These are phyloP conservation scores for Salticus scenicus DNA, from an alignment of 2,888 invertebrate genomes.

Conservation along the genomic window DNA sequence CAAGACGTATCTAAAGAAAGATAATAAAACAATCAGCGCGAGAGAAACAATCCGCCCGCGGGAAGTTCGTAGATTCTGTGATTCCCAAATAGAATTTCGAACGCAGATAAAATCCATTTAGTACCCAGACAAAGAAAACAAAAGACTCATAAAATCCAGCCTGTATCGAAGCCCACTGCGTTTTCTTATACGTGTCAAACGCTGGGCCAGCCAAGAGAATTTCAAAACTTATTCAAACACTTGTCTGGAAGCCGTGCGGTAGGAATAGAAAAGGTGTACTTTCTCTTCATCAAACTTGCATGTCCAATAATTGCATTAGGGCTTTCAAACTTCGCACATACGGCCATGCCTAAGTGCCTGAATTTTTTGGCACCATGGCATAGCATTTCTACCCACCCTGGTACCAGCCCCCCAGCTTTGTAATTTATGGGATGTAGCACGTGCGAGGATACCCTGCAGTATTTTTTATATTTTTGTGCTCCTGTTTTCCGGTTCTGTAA, in stretches of 20 bases:
- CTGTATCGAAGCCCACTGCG: conserved; percentile 27
- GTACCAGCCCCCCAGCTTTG: conserved; percentile 16
- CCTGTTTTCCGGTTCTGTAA: conserved; percentile 29
- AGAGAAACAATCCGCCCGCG: not conserved
- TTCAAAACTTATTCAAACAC: conserved; percentile 57
- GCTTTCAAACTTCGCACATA: conserved; percentile 69
- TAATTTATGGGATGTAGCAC: conserved; percentile 70
- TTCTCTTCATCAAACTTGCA: conserved; percentile 66
- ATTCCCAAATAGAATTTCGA: not conserved
- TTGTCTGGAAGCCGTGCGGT: conserved; percentile 3
- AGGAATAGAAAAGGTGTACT: conserved; percentile 57
- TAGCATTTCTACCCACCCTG: conserved; percentile 24
- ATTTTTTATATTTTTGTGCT: conserved; percentile 27
- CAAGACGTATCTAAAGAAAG: not conserved
- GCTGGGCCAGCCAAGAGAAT: conserved; percentile 50
- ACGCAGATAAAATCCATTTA: conserved; percentile 49
- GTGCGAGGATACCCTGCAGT: conserved; percentile 44
- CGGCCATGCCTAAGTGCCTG: conserved; percentile 56
- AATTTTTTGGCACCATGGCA: conserved; percentile 67
- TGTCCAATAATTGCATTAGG: conserved; percentile 68
- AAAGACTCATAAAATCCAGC: conserved; percentile 34
- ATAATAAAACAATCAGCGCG: conserved; percentile 9
- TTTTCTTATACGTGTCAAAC: conserved; percentile 63
- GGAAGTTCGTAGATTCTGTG: conserved; percentile 6
- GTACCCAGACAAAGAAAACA: conserved; percentile 39